Conservation (phyloP, 2,888 invertebrate genomes). For the Pyrrhia umbra region DNA sequence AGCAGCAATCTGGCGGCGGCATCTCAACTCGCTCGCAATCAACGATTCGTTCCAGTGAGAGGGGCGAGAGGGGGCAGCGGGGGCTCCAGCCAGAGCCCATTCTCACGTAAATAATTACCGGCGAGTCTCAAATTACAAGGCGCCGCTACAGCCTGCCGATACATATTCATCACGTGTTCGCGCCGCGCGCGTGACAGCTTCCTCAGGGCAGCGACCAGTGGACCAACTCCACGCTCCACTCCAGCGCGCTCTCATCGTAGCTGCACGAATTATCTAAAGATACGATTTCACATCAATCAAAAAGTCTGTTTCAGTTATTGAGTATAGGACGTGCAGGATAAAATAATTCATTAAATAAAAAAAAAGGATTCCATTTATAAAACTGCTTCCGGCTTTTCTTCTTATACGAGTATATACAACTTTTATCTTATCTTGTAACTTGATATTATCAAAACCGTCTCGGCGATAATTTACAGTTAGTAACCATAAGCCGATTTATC, state of each 20-base stretch:
- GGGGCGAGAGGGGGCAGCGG: slow-evolving; percentile 59
- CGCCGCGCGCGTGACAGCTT: slow-evolving; percentile 89
- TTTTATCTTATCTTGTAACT: slow-evolving; percentile 33
- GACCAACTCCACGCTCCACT: slow-evolving; percentile 18
- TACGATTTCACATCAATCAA: slow-evolving; percentile 21
- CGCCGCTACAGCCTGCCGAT: slow-evolving; percentile 86
- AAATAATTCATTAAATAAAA: not conserved
- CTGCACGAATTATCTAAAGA: slow-evolving; percentile 23
- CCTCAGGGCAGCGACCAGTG: slow-evolving; percentile 77
- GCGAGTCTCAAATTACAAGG: slow-evolving; percentile 89
- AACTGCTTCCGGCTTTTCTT: slow-evolving; percentile 26
- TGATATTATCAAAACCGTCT: slow-evolving; percentile 42
- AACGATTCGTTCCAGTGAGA: slow-evolving; percentile 86
- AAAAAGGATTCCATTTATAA: slow-evolving; percentile 2
- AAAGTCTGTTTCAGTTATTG: not conserved
- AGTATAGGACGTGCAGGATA: not conserved
- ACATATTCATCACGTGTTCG: slow-evolving; percentile 88
- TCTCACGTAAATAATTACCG: slow-evolving; percentile 90
- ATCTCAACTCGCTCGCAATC: slow-evolving; percentile 85
- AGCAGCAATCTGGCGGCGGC: slow-evolving; percentile 84
- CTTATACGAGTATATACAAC: not conserved
- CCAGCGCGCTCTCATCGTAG: slow-evolving; percentile 23
- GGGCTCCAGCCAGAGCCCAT: slow-evolving; percentile 75
- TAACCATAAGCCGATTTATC: slow-evolving; percentile 44
- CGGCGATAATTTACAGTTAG: slow-evolving; percentile 47